Conservation (phyloP, 2,888 invertebrate genomes). For the Xestobium rufovillosum region DNA sequence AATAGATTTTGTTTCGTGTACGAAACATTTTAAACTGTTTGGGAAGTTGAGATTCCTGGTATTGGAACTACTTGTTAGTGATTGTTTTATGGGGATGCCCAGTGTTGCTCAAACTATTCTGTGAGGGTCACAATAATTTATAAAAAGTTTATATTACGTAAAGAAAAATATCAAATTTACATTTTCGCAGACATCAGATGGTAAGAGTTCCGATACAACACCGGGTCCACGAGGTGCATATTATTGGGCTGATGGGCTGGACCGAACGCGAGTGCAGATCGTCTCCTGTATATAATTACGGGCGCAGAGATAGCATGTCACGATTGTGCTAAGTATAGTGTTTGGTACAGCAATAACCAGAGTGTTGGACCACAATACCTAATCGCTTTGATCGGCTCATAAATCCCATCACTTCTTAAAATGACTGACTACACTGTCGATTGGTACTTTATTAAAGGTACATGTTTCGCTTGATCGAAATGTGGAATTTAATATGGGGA, state of each 20-base stretch:
- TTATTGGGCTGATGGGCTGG: no score
- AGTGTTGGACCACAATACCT: constrained; percentile 31
- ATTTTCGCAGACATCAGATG: no score
- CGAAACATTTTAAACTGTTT: constrained; percentile 44
- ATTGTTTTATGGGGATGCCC: constrained; percentile 41
- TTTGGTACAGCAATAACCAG: constrained; percentile 43
- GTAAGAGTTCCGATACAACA: no score
- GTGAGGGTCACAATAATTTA: no score
- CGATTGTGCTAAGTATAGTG: constrained; percentile 45
- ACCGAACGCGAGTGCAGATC: not conserved
- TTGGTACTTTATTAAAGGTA: constrained; percentile 41
- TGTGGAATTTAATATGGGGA: constrained; percentile 33
- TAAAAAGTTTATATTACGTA: no score
- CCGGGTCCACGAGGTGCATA: no score
- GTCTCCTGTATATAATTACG: constrained; percentile 38
- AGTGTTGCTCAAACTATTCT: no score
- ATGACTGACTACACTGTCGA: constrained; percentile 31
- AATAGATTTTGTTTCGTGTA: constrained; percentile 44
- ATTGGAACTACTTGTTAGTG: constrained; percentile 43
- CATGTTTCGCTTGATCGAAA: constrained; percentile 30
- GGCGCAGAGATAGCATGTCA: constrained; percentile 43
- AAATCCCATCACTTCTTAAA: constrained; percentile 20
- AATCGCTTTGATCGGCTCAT: constrained; percentile 18
- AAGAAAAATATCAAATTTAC: no score
- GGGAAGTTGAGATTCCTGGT: constrained; percentile 42